Conservation (phyloP, 2,113 vertebrate species). For the Carassius carassius region DNA sequence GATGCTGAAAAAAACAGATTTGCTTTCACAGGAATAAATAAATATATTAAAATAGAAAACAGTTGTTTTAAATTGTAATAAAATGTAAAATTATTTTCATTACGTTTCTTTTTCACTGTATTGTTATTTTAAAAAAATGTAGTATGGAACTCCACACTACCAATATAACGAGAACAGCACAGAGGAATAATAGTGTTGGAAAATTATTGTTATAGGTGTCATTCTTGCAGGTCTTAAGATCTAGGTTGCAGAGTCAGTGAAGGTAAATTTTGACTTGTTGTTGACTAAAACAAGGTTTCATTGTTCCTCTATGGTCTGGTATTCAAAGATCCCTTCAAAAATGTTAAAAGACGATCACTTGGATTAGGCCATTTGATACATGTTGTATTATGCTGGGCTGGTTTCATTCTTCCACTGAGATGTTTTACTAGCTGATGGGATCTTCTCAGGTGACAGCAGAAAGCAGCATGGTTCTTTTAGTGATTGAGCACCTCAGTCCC, state of each 20-base stretch:
- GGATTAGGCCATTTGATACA: conserved; percentile 36
- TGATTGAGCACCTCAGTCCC: conserved; percentile 23
- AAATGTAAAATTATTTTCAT: too few species aligned
- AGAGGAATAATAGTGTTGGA: not conserved
- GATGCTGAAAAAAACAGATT: not conserved
- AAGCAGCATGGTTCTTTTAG: not conserved
- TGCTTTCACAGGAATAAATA: not conserved
- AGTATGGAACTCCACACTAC: not conserved
- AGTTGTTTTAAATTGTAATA: not conserved
- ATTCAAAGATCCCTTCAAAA: conserved; percentile 11
- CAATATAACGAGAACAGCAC: not conserved
- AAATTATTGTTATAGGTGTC: not conserved
- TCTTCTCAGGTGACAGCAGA: conserved; percentile 21
- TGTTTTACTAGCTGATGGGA: conserved; percentile 36
- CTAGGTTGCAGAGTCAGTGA: not conserved
- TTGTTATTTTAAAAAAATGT: too few species aligned
- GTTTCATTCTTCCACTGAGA: conserved; percentile 22
- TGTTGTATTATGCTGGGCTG: conserved; percentile 34
- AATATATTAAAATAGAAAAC: too few species aligned
- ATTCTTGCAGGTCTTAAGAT: not conserved
- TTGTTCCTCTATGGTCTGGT: conserved; percentile 17
- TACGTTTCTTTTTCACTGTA: too few species aligned
- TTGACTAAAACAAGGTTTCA: not conserved
- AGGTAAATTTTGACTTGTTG: not conserved
- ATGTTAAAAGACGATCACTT: not conserved